Base-by-base conservation (phyloP, 1,140 invertebrate genomes). In the Pseudomyrmex pallidus region DNA sequence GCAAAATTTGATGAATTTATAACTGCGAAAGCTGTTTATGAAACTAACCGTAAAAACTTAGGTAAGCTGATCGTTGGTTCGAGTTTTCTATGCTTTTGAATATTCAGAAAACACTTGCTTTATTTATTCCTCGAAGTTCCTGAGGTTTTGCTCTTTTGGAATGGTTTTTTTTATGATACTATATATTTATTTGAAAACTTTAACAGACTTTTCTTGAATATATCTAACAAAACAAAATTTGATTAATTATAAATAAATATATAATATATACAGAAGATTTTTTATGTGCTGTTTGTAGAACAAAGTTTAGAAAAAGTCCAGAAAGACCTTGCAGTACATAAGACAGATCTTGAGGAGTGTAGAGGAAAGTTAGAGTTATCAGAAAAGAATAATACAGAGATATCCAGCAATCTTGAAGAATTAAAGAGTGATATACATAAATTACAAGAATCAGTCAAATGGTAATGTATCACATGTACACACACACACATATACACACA, bases 1-100 rank as follows among this genome's bases (percentile, higher is more conserved):
- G 93, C 95, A 82, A 95, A 96, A 92, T 96, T 96, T 87, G 96
- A 96, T 88, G 96, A 96, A 92, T 96, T 95, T 61, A 94, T 97
- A 56, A 96, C 96, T n/a, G 95, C 95, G 2, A 96, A 96, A 94
- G 96, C 96, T 5, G 93, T 96, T 20, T 95, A 96, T 84, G 96
- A 97, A 91, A 95, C 95, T 46, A 95, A 94, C 74, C 95, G 95
- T 90, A 94, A 94, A 74, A 95, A 95, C 91, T 93, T 95, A 84
- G 96, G 96, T 96, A 87, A 78, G 62, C 89, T 20, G 13, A 0
- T 8, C 13, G 15, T 15, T 17, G 1, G 7, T 72, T 50, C 35
- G 20, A 44, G 44, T 17, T 57, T 78, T 74, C 35, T 35, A 61
- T 68, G 48, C 56, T 59, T 80, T 17, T 25, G 20, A 13, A 52